Base-by-base conservation (phyloP, 1,140 invertebrate genomes). In the Oryctes rhinoceros region DNA sequence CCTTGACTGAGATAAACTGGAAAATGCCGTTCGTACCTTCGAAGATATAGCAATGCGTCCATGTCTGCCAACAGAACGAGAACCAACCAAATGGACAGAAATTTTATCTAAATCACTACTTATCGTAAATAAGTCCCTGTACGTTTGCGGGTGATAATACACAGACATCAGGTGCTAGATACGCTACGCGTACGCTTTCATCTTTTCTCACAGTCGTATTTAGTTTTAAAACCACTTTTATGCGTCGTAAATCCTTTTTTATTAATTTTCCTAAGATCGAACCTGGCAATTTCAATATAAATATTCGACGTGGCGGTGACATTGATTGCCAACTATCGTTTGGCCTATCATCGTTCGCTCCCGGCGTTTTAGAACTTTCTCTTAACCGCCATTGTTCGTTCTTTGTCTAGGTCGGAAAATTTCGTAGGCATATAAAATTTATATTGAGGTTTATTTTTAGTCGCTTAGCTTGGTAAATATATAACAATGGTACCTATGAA, bases 171-270 rank as follows among this genome's bases (percentile, higher is more conserved):
- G 39, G 39, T 44, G 39, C 9, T 10, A 44, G 53, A 59, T 18
- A 18, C 18, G 53, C 3, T 59, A 4, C 53, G 15, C 18, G 7
- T 0, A 59, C 53, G n/a, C 53, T 6, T 59, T n/a, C 18, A 59
- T 59, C 53, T 59, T 59, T 59, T 59, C 53, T 2, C n/a, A 6
- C 5, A n/a, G 53, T 0, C n/a, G 15, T 59, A n/a, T 59, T 59
- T 18, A 59, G 53, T 18, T 59, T 53, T 18, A n/a, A 59, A 59
- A 59, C 53, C 5, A 59, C 49, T 59, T 59, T 59, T 59, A 59
- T 18, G 53, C 15, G 53, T 15, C 15, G 53, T 59, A 59, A 59
- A 59, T 59, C n/a, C 7, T 0, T 6, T 59, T 59, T 59, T 59
- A 59, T 59, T 3, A 59, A 59, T 59, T n/a, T 59, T 44, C n/a